phyloP scores from a whole-genome alignment of 1,140 invertebrate species.

The Bombus picipes region DNA sequence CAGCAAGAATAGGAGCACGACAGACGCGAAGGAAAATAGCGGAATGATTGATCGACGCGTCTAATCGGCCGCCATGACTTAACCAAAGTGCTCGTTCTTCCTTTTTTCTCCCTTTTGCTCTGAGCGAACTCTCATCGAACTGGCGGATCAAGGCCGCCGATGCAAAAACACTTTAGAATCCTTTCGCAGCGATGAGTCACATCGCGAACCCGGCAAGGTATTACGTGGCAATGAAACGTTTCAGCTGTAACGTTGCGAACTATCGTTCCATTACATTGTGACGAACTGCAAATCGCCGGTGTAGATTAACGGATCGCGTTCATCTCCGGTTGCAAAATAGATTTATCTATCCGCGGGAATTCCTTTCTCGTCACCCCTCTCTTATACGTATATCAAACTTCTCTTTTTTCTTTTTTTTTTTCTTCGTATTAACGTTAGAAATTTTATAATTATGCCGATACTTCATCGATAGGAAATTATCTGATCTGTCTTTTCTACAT shows the following conservation, averaged over 20 bases:
- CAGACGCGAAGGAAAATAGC: not conserved
- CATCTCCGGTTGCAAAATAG: constrained; percentile 9
- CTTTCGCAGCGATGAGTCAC: constrained; percentile 56
- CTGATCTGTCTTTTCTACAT: no score
- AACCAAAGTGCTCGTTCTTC: not conserved
- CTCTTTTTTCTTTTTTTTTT: not conserved
- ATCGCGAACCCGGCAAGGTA: constrained; percentile 7
- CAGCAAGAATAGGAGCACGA: not conserved
- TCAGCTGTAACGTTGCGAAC: constrained; percentile 8
- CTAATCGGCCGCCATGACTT: not conserved
- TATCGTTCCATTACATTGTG: constrained; percentile 33
- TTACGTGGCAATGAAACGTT: constrained; percentile 52
- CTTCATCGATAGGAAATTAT: not conserved
- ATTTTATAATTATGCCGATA: not conserved
- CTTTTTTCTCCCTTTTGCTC: not conserved
- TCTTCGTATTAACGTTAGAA: no score
- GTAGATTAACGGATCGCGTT: constrained; percentile 1
- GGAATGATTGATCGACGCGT: constrained; percentile 13
- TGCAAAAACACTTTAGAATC: constrained; percentile 33
- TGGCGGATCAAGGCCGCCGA: constrained; percentile 16
- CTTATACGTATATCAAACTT: not conserved
- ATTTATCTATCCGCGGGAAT: not conserved
- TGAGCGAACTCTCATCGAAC: not conserved
- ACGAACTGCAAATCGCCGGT: constrained; percentile 29
- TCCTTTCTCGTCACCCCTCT: not conserved